A percentile compares a stretch with the other conserved stretches of the same genome.
phyloP scores from a whole-genome alignment of 2,888 invertebrate species.

The Drosophila sordidula region DNA sequence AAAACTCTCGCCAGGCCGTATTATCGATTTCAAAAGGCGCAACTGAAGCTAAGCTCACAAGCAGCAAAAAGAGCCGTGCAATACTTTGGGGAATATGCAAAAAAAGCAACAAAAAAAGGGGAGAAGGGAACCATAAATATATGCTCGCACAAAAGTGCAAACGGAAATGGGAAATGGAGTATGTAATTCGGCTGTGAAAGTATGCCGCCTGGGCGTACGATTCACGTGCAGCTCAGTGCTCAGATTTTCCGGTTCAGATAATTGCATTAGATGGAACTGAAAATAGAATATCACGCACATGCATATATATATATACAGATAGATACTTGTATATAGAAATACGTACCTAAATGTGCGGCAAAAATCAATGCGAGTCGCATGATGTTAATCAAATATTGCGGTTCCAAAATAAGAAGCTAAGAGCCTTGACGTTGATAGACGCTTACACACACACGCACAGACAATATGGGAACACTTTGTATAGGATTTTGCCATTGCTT shows the following conservation, averaged over 20 bases:
- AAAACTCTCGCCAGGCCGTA: constrained; percentile 4
- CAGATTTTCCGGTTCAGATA: constrained; percentile 70
- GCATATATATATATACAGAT: constrained; percentile 1
- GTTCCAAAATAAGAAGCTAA: constrained; percentile 65
- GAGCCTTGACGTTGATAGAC: constrained; percentile 42
- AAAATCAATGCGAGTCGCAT: constrained; percentile 58
- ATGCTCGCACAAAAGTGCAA: constrained; percentile 66
- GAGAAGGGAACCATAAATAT: constrained; percentile 14
- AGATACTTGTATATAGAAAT: not conserved
- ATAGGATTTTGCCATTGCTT: constrained; percentile 71
- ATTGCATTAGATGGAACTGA: constrained; percentile 72
- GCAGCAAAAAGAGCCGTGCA: constrained; percentile 22
- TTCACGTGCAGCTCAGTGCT: constrained; percentile 24
- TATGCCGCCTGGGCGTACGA: constrained; percentile 35
- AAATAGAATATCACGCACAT: constrained; percentile 60
- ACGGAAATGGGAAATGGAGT: constrained; percentile 63
- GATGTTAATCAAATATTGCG: constrained; percentile 80
- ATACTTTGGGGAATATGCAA: constrained; percentile 75
- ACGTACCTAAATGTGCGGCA: constrained; percentile 19
- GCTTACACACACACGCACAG: constrained; percentile 10
- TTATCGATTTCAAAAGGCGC: constrained; percentile 55
- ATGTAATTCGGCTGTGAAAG: constrained; percentile 57
- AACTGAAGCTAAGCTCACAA: constrained; percentile 49
- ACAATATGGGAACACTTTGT: constrained; percentile 49
- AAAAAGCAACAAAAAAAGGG: constrained; percentile 26